Evolutionary conservation across 2,888 invertebrate genomes (phyloP).

Genomic region (Eugnorisma glareosa): DNA sequence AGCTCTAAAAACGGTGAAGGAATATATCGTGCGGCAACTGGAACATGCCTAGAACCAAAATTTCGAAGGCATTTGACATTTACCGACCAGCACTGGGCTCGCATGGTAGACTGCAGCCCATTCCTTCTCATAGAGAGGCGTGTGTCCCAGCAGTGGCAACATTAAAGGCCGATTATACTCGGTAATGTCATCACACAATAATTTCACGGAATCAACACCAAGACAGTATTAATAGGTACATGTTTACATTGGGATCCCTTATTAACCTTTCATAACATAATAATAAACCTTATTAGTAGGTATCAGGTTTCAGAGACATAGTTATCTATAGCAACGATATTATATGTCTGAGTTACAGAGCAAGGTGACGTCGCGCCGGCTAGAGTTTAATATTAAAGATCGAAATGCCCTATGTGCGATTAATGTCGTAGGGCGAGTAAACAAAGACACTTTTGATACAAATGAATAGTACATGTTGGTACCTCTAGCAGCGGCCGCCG

Average conservation of each 20-base stretch:
- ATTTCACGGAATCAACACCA: background rate
- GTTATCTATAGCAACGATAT: constrained; percentile 13
- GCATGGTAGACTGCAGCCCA: background rate
- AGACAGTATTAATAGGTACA: background rate
- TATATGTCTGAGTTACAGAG: background rate
- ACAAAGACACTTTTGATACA: background rate
- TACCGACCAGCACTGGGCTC: background rate
- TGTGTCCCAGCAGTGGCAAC: background rate
- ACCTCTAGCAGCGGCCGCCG: background rate
- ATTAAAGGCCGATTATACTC: no score
- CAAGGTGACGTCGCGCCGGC: background rate
- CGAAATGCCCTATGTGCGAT: no score
- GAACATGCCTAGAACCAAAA: background rate
- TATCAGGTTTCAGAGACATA: constrained; percentile 7
- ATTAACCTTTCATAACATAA: constrained; percentile 24
- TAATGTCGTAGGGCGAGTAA: background rate
- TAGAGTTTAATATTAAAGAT: background rate
- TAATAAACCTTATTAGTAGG: constrained; percentile 17
- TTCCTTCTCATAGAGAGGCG: background rate
- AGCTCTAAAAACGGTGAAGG: background rate
- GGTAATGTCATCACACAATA: background rate
- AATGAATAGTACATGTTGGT: background rate
- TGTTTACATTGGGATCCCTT: background rate
- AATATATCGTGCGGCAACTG: background rate
- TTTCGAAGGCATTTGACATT: background rate